phyloP scores from a whole-genome alignment of 2,113 vertebrate genomes.

The Serinus canaria region DNA sequence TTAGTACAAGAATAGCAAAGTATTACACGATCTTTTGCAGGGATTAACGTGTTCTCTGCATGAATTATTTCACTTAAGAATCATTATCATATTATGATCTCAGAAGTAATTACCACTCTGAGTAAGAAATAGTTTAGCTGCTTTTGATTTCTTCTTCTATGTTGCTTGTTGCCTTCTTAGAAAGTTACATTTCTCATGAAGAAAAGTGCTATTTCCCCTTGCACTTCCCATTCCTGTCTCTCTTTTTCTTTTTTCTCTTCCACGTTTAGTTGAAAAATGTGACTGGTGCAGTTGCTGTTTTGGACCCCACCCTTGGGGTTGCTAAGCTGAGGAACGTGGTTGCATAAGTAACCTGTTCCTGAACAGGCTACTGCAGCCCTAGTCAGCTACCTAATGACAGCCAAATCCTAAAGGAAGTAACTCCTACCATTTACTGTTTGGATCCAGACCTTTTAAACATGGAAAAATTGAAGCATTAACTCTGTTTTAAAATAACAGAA shows the following conservation, averaged over 20 bases:
- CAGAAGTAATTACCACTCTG: conserved; percentile 3
- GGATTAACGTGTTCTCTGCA: not conserved
- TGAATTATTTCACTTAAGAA: conserved; percentile 42
- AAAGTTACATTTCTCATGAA: not conserved
- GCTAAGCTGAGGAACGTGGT: conserved; percentile 50
- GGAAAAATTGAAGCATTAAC: not conserved
- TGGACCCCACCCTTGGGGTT: conserved; percentile 59
- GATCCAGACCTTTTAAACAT: not conserved
- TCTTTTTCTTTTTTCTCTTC: not conserved
- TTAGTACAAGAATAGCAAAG: not conserved
- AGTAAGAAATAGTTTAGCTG: not conserved
- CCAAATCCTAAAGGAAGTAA: conserved; percentile 8
- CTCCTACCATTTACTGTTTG: not conserved
- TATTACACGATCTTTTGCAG: not conserved
- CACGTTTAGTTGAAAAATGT: not conserved
- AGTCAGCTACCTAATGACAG: conserved; percentile 9
- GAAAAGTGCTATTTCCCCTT: not conserved
- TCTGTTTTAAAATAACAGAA: not conserved
- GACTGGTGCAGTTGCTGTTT: conserved; percentile 46
- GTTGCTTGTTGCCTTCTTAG: not conserved
- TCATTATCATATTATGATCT: not conserved
- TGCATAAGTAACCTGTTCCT: conserved; percentile 49
- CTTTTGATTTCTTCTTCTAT: not conserved
- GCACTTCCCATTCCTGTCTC: not conserved
- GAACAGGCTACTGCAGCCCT: not conserved